Percentiles rank a stretch among this genome's conserved stretches.
Evolutionary conservation across 2,113 vertebrate species (phyloP).

Genomic region (Tachysurus vachellii): DNA sequence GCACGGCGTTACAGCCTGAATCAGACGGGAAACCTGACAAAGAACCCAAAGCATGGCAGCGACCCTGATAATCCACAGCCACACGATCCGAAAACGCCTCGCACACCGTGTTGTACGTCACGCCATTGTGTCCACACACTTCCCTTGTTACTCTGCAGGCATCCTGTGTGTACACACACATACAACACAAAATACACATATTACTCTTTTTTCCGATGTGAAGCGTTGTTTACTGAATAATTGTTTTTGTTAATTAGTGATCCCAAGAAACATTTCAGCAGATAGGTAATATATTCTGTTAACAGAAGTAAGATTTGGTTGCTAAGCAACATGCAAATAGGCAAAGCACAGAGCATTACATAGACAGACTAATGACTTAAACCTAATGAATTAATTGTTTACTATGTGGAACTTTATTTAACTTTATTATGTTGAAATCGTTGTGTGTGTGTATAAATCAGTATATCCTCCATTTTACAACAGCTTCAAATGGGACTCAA

Average conservation of each 20-base stretch:
- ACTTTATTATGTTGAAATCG: not conserved
- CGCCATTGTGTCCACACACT: constrained; percentile 88
- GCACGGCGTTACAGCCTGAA: constrained; percentile 79
- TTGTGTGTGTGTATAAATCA: not conserved
- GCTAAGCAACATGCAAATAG: not conserved
- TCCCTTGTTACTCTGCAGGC: constrained; percentile 75
- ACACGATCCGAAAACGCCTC: constrained; percentile 87
- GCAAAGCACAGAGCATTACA: not conserved
- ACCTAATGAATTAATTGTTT: not conserved
- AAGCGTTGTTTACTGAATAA: not conserved
- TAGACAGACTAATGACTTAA: not conserved
- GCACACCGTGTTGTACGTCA: constrained; percentile 86
- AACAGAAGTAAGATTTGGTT: not conserved
- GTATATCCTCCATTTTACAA: not conserved
- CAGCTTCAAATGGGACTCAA: not conserved
- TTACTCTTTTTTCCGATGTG: not conserved
- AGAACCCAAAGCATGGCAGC: constrained; percentile 84
- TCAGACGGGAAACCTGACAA: constrained; percentile 73
- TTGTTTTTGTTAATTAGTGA: not conserved
- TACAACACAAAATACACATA: not conserved
- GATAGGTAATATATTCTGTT: not conserved
- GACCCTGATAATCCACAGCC: constrained; percentile 83
- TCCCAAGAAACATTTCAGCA: not conserved
- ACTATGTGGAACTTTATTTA: not conserved
- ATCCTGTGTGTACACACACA: constrained; percentile 60